Base-by-base conservation (phyloP, 2,113 vertebrate genomes). In the Macaca nemestrina region DNA sequence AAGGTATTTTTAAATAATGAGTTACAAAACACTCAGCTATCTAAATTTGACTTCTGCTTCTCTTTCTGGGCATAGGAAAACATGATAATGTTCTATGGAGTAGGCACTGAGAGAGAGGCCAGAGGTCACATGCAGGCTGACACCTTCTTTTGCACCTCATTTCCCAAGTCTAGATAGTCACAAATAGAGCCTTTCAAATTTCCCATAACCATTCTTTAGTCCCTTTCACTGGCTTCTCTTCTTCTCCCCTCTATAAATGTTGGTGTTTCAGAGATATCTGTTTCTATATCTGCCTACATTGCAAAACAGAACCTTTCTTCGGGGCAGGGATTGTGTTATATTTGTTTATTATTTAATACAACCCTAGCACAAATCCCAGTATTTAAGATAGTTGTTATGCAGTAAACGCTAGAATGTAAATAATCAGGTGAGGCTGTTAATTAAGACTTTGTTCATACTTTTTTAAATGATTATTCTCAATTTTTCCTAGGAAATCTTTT, bases 401-500 rank as follows among this genome's bases (percentile, higher is more conserved):
- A 81, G 57, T 35, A 82, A 94, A 85, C 48, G 3, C 50, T 92
- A 43, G 25, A 59, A 55, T 57, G 4, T 14, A 75, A 96, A 83
- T 57, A 32, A 38, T 38, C 79, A n/a, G 6, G 13, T 32, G 75
- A 86, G 7, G 17, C 2, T 73, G 0, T 57, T 92, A 48, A 87
- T 64, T 67, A 59, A 80, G 43, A 4, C 40, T 83, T 92, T 79
- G 3, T 61, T 72, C 73, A 68, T 72, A 25, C 23, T 59, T 32
- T 70, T 3, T 38, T 17, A 98, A 84, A 57, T 80, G 38, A 95
- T 43, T 9, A 20, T 90, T 98, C n/a, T 98, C 84, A 35, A 32
- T 72, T 93, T 94, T 94, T 87, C 95, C 72, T 97, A 99, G 99
- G 99, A 45, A 99, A 99, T 97, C 97, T 99, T 98, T 86, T 99